Percentiles rank a stretch among this genome's conserved stretches.
Conservation (phyloP, 2,888 invertebrate species). For the Xylota sylvarum region DNA sequence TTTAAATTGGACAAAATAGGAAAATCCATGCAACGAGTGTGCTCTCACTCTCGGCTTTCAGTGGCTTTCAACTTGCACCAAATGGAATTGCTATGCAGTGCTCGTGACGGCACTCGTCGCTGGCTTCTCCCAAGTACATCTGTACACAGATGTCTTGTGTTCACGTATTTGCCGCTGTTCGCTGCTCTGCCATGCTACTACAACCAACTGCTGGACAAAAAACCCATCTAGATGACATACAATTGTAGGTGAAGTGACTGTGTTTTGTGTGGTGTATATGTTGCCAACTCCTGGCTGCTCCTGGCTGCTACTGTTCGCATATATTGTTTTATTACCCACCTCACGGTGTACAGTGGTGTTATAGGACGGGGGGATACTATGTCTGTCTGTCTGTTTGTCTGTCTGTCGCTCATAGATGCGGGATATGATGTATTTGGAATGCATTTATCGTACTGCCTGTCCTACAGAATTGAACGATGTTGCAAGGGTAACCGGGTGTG, state of each 20-base stretch:
- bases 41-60: constrained; percentile 76
- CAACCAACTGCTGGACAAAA: constrained; percentile 35
- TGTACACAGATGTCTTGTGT: constrained; percentile 75
- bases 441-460: constrained; percentile 73
- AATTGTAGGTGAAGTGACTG: constrained; percentile 59
- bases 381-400: constrained; percentile 60
- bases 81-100: constrained; percentile 76
- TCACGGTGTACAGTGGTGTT: constrained; percentile 49
- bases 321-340: constrained; percentile 77
- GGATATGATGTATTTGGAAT: constrained; percentile 77
- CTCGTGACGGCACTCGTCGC: constrained; percentile 75
- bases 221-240: constrained; percentile 69
- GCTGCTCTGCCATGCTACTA: constrained; percentile 23
- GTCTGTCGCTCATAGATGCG: constrained; percentile 71
- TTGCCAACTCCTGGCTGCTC: constrained; percentile 42
- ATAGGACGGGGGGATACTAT: constrained; percentile 14
- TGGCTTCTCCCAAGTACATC: constrained; percentile 70
- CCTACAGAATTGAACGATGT: constrained; percentile 65
- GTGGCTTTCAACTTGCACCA: constrained; percentile 76
- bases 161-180: constrained; percentile 64
- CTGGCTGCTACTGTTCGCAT: constrained; percentile 48
- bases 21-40: constrained; percentile 74
- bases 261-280: constrained; percentile 19
- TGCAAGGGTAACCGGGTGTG: constrained; percentile 32
- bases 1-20: constrained; percentile 76